These are phyloP conservation scores for Australoheros scitulus DNA, from an alignment of 2,113 vertebrate species.

Conservation along the genomic window DNA sequence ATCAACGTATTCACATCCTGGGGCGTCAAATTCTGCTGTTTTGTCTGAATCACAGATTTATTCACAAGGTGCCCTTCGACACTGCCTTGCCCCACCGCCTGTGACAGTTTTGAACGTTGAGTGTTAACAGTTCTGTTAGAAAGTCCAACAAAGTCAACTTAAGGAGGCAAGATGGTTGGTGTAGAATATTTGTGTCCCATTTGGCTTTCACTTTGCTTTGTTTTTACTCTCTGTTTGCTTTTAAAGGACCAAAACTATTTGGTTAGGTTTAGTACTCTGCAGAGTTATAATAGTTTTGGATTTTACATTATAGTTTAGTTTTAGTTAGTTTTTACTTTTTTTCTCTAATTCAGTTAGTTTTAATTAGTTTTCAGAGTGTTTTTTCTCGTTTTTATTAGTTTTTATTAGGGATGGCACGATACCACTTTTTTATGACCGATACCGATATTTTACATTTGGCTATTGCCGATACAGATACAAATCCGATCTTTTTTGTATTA, in stretches of 20 bases:
- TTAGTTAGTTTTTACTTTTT: no score
- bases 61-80: background rate
- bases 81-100: background rate
- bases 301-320: no score
- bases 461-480: no score
- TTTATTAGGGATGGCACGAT: no score
- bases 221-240: background rate
- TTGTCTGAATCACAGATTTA: background rate
- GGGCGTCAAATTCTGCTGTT: background rate
- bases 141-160: background rate
- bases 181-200: background rate
- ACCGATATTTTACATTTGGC: no score
- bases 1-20: background rate
- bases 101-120: background rate
- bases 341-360: no score
- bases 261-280: background rate
- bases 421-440: no score
- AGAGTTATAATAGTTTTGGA: no score
- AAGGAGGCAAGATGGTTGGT: background rate
- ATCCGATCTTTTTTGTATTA: no score
- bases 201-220: background rate
- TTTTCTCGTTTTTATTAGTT: no score
- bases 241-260: background rate
- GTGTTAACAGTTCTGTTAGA: background rate
- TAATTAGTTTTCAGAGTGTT: no score